A percentile compares a stretch with the other conserved stretches of the same genome.
phyloP scores from a whole-genome alignment of 2,797 vertebrate species.

The Scomberomorus guttatus region DNA sequence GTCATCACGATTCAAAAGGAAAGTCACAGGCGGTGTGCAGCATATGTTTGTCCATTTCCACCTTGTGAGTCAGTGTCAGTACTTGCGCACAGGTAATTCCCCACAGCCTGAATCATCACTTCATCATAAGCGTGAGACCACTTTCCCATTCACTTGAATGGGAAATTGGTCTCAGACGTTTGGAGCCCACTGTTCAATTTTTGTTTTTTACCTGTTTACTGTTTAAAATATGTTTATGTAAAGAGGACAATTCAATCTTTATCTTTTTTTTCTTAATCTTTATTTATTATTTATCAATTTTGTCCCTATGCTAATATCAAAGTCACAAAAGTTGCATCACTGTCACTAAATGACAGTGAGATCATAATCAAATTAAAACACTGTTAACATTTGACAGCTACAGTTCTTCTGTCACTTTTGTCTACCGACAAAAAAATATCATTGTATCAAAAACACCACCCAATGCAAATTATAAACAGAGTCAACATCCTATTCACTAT shows the following conservation, averaged over 20 bases:
- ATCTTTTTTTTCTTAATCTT: no score
- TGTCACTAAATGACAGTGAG: not conserved
- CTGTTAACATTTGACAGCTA: not conserved
- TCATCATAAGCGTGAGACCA: constrained; percentile 21
- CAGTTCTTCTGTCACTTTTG: not conserved
- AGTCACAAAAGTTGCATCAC: not conserved
- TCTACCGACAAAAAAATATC: not conserved
- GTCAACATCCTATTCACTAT: not conserved
- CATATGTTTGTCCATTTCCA: constrained; percentile 17
- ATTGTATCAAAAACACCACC: not conserved
- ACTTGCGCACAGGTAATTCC: constrained; percentile 50
- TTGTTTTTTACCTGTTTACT: not conserved
- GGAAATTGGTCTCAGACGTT: no score
- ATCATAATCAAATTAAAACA: not conserved
- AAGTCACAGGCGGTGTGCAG: constrained; percentile 32
- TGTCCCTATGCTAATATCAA: not conserved
- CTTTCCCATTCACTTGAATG: no score
- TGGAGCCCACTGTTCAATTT: no score
- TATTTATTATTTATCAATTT: no score
- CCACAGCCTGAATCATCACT: constrained; percentile 52
- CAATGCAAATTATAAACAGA: not conserved
- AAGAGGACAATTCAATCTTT: no score
- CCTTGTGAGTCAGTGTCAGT: constrained; percentile 60
- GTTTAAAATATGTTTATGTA: not conserved
- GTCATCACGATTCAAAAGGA: constrained; percentile 34